Evolutionary conservation across 2,888 invertebrate genomes (phyloP).

Genomic region (Hypsopygia costalis): DNA sequence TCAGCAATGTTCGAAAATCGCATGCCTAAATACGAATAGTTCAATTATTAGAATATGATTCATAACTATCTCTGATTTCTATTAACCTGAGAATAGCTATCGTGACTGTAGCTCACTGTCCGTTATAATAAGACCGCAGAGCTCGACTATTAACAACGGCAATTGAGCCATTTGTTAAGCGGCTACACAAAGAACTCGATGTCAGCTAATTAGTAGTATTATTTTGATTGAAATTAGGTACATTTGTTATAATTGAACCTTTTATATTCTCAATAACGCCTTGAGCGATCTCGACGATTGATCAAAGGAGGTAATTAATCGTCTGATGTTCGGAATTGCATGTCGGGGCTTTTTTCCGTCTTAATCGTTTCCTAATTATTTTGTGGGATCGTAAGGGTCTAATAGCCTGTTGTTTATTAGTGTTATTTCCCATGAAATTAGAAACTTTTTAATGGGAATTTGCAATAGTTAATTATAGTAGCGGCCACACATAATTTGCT

Average conservation of each 20-base stretch:
- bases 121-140: slow-evolving; percentile 45
- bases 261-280: slow-evolving; percentile 56
- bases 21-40: too few relatives aligned
- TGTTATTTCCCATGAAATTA: too few relatives aligned
- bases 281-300: slow-evolving; percentile 44
- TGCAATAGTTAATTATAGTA: too few relatives aligned
- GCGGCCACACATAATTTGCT: too few relatives aligned
- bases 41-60: slow-evolving; percentile 19
- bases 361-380: slow-evolving; percentile 1
- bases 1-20: too few relatives aligned
- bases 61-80: slow-evolving; percentile 16
- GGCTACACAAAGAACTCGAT: slow-evolving; percentile 66
- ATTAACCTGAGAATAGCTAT: slow-evolving; percentile 25
- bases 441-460: too few relatives aligned
- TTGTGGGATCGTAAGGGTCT: neutral
- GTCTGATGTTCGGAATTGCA: slow-evolving; percentile 37
- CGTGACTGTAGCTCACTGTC: slow-evolving; percentile 49
- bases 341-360: slow-evolving; percentile 13
- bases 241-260: slow-evolving; percentile 72
- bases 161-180: slow-evolving; percentile 74
- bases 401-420: neutral
- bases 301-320: slow-evolving; percentile 63
- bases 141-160: slow-evolving; percentile 65
- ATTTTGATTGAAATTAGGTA: slow-evolving; percentile 75
- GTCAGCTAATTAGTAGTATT: slow-evolving; percentile 75